Base-by-base conservation (phyloP, 2,888 invertebrate genomes). In the Willowsia nigromaculata region DNA sequence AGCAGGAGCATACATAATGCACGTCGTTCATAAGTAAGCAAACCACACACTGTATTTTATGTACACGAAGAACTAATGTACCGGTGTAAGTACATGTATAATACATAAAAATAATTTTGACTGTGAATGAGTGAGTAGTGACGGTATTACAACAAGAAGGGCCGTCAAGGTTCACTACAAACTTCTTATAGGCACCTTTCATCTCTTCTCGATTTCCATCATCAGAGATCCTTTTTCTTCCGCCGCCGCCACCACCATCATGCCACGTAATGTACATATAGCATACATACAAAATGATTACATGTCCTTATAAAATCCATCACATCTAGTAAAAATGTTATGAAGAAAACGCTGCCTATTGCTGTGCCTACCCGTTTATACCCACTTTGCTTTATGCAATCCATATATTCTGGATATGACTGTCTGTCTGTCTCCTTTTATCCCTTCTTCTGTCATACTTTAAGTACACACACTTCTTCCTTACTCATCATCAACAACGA, bases 141-240 rank as follows among this genome's bases (percentile, higher is more conserved):
- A 40, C 30, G 37, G 22, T 47, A 43, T 83, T 83, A 71, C 33
- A 27, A 78, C 40, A 56, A 86, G 82, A 88, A 76, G 78, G 83
- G 76, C 88, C 88, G 83, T 88, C 83, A 83, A 83, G 83, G 88
- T 88, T 88, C 88, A 83, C 62, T 82, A 81, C 65, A 37, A 59
- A 30, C 30, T 82, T 81, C 78, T 33, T 74, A 50, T 18, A 83
- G 76, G 50, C 88, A 88, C 88, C 88, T 83, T 83, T 88, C 88
- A 88, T 88, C 88, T 83, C 40, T 47, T 13, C 83, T 76, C 76
- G 30, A 83, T 88, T 88, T 88, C 88, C 74, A 88, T 71, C 62
- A 53, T 37, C 80, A 33, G 43, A 78, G 33, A 33, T 33, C n/a
- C 78, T 37, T 78, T 78, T 53, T 53, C 53, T 78, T 53, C 33